phyloP scores from a whole-genome alignment of 1,140 invertebrate genomes.

The Drosophila littoralis region DNA sequence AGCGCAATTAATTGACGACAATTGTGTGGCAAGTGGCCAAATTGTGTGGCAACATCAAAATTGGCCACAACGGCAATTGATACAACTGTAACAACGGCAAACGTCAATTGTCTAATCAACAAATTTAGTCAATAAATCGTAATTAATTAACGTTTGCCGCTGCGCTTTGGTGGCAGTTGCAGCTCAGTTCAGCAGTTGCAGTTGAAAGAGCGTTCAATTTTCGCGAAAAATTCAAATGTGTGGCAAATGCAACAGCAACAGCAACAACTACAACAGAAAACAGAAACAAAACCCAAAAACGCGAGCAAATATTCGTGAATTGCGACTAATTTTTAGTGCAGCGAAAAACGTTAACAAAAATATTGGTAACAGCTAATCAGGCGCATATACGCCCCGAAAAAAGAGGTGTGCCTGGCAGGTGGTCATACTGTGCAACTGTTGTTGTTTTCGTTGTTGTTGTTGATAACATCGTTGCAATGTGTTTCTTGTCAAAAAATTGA shows the following conservation, averaged over 20 bases:
- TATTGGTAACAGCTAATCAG: constrained; percentile 78
- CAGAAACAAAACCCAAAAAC: constrained; percentile 46
- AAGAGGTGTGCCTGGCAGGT: constrained; percentile 74
- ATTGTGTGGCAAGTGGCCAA: constrained; percentile 70
- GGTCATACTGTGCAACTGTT: constrained; percentile 43
- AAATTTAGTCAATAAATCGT: constrained; percentile 83
- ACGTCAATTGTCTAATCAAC: constrained; percentile 82
- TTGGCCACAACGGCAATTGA: constrained; percentile 52
- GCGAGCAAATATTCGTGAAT: constrained; percentile 66
- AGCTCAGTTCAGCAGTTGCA: constrained; percentile 30
- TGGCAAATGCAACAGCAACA: constrained; percentile 20
- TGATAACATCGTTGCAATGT: constrained; percentile 80
- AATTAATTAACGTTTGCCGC: constrained; percentile 77
- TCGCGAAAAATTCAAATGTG: constrained; percentile 48
- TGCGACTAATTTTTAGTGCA: constrained; percentile 79
- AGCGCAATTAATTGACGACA: constrained; percentile 81
- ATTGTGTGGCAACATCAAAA: constrained; percentile 70
- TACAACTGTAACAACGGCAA: constrained; percentile 62
- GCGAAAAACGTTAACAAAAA: constrained; percentile 58
- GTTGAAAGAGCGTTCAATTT: constrained; percentile 63
- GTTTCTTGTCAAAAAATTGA: constrained; percentile 78
- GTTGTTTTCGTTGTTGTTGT: constrained; percentile 23
- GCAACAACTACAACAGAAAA: constrained; percentile 4
- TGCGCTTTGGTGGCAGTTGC: constrained; percentile 37
- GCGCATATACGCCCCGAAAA: constrained; percentile 64